phyloP scores from a whole-genome alignment of 2,797 vertebrate genomes.

The Fringilla coelebs region DNA sequence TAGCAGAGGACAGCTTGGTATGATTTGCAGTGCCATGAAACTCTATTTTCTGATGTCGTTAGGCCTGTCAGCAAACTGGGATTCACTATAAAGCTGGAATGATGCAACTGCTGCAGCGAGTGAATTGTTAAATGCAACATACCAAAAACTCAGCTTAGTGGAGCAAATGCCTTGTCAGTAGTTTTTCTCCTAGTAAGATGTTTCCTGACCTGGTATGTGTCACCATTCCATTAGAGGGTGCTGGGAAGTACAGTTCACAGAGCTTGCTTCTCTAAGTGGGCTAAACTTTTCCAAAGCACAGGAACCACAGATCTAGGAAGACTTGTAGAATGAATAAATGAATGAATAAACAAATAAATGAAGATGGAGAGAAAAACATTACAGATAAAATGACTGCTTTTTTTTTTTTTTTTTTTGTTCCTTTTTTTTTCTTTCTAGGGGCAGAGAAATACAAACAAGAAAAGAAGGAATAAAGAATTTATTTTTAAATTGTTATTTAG shows the following conservation, averaged over 20 bases:
- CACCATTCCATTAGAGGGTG: not conserved
- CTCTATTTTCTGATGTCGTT: not conserved
- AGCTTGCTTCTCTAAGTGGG: not conserved
- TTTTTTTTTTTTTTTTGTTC: not conserved
- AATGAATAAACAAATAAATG: not conserved
- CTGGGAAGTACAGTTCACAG: not conserved
- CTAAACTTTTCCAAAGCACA: not conserved
- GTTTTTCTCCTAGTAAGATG: not conserved
- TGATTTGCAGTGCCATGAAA: not conserved
- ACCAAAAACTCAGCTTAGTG: not conserved
- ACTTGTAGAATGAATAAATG: not conserved
- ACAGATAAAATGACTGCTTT: not conserved
- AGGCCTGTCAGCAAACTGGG: not conserved
- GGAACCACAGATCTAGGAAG: not conserved
- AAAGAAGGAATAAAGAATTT: not conserved
- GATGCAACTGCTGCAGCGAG: not conserved
- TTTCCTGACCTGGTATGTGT: not conserved
- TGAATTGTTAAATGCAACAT: not conserved
- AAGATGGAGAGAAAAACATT: not conserved
- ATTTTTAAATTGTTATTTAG: slow-evolving; percentile 27
- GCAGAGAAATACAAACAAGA: not conserved
- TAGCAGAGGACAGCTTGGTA: not conserved
- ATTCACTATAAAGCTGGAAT: not conserved
- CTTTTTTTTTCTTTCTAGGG: not conserved
- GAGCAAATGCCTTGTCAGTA: not conserved